Evolutionary conservation across 2,888 invertebrate species (phyloP), one percentile per base, ranked within the genome.

Genomic region (Drosophila nr. medialis): DNA sequence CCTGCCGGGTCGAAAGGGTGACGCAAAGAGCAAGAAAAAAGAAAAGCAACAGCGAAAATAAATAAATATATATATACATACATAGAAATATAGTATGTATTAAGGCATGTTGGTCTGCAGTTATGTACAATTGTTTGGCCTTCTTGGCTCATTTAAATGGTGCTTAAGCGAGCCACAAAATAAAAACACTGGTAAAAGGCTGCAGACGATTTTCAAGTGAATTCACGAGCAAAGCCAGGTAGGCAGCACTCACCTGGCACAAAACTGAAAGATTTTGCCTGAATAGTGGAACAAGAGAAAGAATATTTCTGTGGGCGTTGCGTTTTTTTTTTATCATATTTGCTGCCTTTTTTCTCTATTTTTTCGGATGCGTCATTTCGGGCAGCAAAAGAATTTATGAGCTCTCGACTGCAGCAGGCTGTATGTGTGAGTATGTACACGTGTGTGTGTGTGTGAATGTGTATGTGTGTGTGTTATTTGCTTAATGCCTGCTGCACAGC

Each of bases 301-400:
- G 29, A 54, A 58, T 36, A 70, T 49, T 32, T 50, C 36, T 24
- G 55, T 66, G 38, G 60, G 55, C 61, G 32, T 61, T 36, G 32
- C 49, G 24, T 45, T 15, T 24, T 45, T 45, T 15, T 38, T 55
- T 60, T 58, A 67, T 67, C 40, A 60, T 65, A n/a, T 60, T 72
- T 64, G 60, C 64, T 42, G 61, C 49, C 27, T 13, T 21, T 62
- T 54, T 62, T 50, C n/a, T 61, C 45, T 40, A 32, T 48, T 54
- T 51, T 21, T 59, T 70, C 72, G 65, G 65, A 82, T 83, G 86
- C 83, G 71, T 65, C 67, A 77, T 88, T 88, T 83, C 49, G 68
- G 60, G 29, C 40, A 48, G 49, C 36, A 72, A 58, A n/a, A 64
- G 30, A 73, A 85, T 85, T 75, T 88, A 83, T 86, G 83, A 70